Conservation (phyloP, 2,888 invertebrate species). For the Saturnia pavonia region DNA sequence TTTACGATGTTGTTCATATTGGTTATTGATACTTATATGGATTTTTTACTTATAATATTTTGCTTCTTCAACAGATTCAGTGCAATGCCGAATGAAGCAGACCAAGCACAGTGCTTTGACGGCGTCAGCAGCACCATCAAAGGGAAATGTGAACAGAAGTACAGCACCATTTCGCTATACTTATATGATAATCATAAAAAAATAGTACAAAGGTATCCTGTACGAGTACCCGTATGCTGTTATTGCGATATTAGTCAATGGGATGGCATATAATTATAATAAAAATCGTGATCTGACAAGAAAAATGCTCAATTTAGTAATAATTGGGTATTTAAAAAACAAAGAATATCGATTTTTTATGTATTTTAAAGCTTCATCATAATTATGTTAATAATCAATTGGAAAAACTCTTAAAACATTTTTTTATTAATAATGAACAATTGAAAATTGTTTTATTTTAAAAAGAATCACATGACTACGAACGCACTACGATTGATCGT, state of each 20-base stretch:
- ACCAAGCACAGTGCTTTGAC: not conserved
- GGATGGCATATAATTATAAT: constrained; percentile 22
- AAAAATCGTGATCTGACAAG: not conserved
- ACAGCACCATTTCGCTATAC: not conserved
- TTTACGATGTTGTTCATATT: no score
- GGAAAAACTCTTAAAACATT: no score
- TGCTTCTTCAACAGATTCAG: not conserved
- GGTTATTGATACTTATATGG: not conserved
- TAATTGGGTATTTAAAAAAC: no score
- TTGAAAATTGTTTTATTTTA: no score
- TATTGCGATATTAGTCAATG: constrained; percentile 9
- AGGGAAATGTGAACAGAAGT: not conserved
- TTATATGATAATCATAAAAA: not conserved
- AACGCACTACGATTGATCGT: no score
- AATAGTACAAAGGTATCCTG: not conserved
- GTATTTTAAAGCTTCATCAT: no score
- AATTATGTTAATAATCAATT: no score
- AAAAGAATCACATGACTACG: no score
- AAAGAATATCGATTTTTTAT: no score
- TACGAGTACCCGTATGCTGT: constrained; percentile 3
- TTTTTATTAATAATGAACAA: no score
- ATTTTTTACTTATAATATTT: not conserved
- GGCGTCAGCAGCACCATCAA: not conserved
- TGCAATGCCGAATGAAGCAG: not conserved
- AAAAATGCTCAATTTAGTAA: not conserved